Percentiles rank a stretch among this genome's conserved stretches.
Evolutionary conservation across 2,888 invertebrate genomes (phyloP).

Genomic region (Pseudeuparius sepicola): DNA sequence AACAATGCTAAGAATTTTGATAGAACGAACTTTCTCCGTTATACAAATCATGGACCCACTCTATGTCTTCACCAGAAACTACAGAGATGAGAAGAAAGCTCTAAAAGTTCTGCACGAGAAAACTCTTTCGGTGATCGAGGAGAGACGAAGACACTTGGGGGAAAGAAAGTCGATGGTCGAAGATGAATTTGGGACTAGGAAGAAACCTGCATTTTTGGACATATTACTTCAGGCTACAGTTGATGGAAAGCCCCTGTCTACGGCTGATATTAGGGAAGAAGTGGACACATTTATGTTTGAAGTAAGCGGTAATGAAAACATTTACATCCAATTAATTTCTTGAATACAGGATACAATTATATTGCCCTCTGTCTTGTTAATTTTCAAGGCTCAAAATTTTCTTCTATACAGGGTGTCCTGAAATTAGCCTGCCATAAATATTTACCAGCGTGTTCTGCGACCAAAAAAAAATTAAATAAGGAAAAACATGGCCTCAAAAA

Average conservation of each 20-base stretch:
- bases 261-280: slow-evolving; percentile 54
- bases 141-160: background rate
- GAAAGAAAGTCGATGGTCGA: background rate
- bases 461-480: too few relatives aligned
- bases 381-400: too few relatives aligned
- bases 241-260: slow-evolving; percentile 47
- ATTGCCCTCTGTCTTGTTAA: too few relatives aligned
- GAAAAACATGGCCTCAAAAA: too few relatives aligned
- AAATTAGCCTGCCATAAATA: too few relatives aligned
- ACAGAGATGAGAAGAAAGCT: slow-evolving; percentile 40
- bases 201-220: slow-evolving; percentile 58
- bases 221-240: slow-evolving; percentile 46
- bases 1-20: slow-evolving; percentile 35
- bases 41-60: slow-evolving; percentile 25
- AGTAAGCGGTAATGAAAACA: slow-evolving; percentile 41
- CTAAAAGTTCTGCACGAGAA: slow-evolving; percentile 33
- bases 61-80: slow-evolving; percentile 48
- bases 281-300: slow-evolving; percentile 68
- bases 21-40: slow-evolving; percentile 26
- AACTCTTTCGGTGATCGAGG: background rate
- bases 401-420: too few relatives aligned
- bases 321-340: too few relatives aligned
- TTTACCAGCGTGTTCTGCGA: too few relatives aligned
- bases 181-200: slow-evolving; percentile 33
- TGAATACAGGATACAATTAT: too few relatives aligned